A percentile compares a stretch with the other conserved stretches of the same genome.
Evolutionary conservation across 2,113 vertebrate genomes (phyloP).

Genomic region (Passer montanus): DNA sequence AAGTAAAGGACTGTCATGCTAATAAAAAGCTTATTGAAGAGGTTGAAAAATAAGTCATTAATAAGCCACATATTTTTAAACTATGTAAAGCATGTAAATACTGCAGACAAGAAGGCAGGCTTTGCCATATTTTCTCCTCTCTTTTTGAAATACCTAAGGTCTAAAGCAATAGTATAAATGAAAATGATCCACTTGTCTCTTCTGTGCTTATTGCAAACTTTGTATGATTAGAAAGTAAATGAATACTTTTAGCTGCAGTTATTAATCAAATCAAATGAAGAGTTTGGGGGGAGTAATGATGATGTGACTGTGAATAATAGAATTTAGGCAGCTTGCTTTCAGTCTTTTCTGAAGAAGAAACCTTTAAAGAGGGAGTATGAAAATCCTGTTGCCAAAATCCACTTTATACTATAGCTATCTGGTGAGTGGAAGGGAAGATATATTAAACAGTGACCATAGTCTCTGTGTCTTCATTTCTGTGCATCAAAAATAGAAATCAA

Average conservation of each 20-base stretch:
- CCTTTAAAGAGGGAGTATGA: neutral
- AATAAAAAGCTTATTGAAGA: conserved; percentile 73
- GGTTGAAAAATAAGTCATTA: conserved; percentile 71
- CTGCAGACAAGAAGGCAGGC: conserved; percentile 51
- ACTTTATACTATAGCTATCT: neutral
- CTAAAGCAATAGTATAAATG: conserved; percentile 35
- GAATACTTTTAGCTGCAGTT: neutral
- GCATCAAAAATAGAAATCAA: neutral
- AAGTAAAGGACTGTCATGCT: conserved; percentile 68
- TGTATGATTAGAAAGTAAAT: neutral
- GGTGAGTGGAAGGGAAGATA: neutral
- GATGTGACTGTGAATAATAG: neutral
- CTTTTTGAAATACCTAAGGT: neutral
- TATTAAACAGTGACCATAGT: neutral
- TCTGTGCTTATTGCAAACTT: neutral
- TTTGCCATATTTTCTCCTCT: conserved; percentile 61
- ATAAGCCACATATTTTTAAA: conserved; percentile 78
- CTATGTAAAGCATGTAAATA: conserved; percentile 75
- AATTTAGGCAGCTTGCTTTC: neutral
- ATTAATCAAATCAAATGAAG: neutral
- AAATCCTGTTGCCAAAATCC: neutral
- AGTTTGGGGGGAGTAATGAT: neutral
- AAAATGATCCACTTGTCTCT: neutral
- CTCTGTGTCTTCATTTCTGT: neutral
- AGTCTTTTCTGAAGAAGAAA: neutral